Evolutionary conservation across 2,797 vertebrate genomes (phyloP).

Genomic region (Sebastes iracundus): DNA sequence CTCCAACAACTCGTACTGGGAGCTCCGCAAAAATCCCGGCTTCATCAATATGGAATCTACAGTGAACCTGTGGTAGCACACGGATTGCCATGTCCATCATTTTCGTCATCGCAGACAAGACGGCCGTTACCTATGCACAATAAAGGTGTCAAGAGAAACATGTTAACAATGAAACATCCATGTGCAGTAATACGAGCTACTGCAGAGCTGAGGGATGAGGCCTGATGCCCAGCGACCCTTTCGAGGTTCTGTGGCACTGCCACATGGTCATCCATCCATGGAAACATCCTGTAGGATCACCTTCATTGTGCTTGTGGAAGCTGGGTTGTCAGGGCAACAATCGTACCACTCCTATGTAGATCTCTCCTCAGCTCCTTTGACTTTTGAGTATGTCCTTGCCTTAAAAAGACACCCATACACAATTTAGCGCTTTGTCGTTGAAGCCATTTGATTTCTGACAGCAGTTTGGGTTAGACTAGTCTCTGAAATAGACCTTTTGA

Average conservation of each 20-base stretch:
- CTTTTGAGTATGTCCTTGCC: conserved; percentile 83
- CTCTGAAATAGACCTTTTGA: conserved; percentile 72
- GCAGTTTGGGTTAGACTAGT: conserved; percentile 71
- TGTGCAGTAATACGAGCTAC: conserved; percentile 50
- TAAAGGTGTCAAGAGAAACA: conserved; percentile 51
- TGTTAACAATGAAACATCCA: conserved; percentile 20
- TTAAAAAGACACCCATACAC: conserved; percentile 79
- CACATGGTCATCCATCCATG: conserved; percentile 48
- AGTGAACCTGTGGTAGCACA: conserved; percentile 90
- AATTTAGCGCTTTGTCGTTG: conserved; percentile 70
- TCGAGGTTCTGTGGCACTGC: conserved; percentile 14
- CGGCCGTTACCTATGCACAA: conserved; percentile 83
- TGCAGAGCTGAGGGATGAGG: conserved; percentile 39
- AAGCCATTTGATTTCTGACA: conserved; percentile 70
- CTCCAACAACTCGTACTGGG: conserved; percentile 97
- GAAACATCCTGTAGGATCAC: conserved; percentile 66
- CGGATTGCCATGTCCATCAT: conserved; percentile 75
- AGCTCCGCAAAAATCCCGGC: conserved; percentile 95
- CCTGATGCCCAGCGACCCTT: conserved; percentile 21
- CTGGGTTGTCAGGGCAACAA: conserved; percentile 71
- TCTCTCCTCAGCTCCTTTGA: conserved; percentile 70
- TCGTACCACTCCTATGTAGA: conserved; percentile 61
- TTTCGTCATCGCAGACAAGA: conserved; percentile 76
- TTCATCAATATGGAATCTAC: conserved; percentile 94
- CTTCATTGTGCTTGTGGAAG: conserved; percentile 70